A percentile compares a stretch with the other conserved stretches of the same genome.
Conservation (phyloP, 2,797 vertebrate species). For the Rhinophrynus dorsalis region DNA sequence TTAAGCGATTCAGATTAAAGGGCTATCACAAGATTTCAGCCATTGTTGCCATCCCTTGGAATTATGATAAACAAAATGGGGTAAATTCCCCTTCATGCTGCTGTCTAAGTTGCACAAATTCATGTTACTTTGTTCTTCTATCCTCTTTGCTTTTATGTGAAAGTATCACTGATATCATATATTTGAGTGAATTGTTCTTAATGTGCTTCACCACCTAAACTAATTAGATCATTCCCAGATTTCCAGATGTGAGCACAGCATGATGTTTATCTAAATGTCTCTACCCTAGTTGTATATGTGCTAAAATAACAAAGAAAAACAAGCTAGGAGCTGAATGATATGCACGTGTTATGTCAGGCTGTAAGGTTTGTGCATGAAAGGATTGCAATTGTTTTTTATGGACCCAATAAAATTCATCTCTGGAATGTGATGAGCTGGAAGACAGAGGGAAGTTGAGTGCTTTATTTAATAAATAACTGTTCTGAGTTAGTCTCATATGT, state of each 20-base stretch:
- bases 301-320: not conserved
- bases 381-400: not conserved
- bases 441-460: not conserved
- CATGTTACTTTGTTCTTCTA: too few relatives aligned
- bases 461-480: not conserved
- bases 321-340: not conserved
- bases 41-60: too few relatives aligned
- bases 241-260: slow-evolving; percentile 23
- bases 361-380: not conserved
- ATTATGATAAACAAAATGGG: too few relatives aligned
- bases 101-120: too few relatives aligned
- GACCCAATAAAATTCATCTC: slow-evolving; percentile 4
- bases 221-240: not conserved
- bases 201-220: not conserved
- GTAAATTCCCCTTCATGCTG: too few relatives aligned
- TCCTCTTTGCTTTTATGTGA: too few relatives aligned
- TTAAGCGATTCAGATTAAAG: too few relatives aligned
- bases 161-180: not conserved
- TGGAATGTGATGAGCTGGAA: not conserved
- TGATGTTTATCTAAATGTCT: slow-evolving; percentile 13
- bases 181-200: not conserved
- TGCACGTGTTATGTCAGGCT: not conserved
- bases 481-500: not conserved
- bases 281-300: not conserved
- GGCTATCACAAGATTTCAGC: too few relatives aligned